Conservation (phyloP, 2,113 vertebrate species). For the Ceyx margarethae region DNA sequence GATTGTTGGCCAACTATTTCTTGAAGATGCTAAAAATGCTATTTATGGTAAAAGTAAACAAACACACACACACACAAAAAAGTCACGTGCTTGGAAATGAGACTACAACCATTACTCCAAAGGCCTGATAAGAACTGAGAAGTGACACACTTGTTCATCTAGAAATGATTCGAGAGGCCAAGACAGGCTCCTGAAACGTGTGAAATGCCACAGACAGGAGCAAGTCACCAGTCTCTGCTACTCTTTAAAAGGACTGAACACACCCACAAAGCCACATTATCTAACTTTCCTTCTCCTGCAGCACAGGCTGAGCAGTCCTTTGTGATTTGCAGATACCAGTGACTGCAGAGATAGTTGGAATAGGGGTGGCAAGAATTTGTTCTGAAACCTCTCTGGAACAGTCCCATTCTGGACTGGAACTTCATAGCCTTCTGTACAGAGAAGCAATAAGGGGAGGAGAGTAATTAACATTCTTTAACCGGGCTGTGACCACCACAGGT, state of each 20-base stretch:
- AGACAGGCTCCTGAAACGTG: not conserved
- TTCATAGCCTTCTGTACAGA: not conserved
- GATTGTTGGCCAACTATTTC: not conserved
- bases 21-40: constrained; percentile 7
- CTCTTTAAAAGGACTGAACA: fast-evolving
- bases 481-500: not conserved
- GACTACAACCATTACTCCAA: not conserved
- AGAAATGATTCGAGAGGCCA: not conserved
- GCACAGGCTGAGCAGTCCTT: not conserved
- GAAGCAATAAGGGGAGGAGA: not conserved
- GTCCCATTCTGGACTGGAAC: not conserved
- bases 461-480: not conserved
- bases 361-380: not conserved
- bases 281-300: not conserved
- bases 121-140: not conserved
- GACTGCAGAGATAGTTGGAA: not conserved
- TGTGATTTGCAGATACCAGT: not conserved
- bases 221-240: not conserved
- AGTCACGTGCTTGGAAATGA: not conserved
- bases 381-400: not conserved
- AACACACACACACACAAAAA: not conserved
- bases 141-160: not conserved
- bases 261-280: not conserved
- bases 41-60: constrained; percentile 25
- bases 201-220: not conserved